Percentiles rank a stretch among this genome's conserved stretches.
Evolutionary conservation across 2,797 vertebrate genomes (phyloP).

Genomic region (Pseudochromis fuscus): DNA sequence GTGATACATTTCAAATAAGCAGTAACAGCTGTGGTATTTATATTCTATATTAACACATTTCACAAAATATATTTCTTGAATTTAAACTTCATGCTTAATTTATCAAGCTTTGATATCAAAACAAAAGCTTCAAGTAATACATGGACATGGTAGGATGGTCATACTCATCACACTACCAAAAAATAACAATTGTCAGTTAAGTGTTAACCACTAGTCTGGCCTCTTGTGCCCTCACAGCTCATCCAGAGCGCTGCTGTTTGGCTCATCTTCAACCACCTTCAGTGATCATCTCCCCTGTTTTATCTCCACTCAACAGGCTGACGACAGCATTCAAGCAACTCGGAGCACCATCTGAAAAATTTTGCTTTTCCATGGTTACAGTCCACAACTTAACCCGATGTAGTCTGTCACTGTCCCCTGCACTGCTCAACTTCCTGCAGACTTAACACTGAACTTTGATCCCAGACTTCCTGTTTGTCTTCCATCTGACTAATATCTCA

Average conservation of each 20-base stretch:
- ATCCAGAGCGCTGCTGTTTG: constrained; percentile 4
- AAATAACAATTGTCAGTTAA: not conserved
- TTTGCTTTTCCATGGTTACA: not conserved
- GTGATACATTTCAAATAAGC: not conserved
- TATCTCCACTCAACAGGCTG: constrained; percentile 32
- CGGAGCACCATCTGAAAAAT: too few species aligned
- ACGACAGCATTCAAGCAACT: constrained; percentile 13
- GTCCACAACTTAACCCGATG: not conserved
- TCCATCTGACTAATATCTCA: not conserved
- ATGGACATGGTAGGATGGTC: not conserved
- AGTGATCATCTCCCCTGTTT: constrained; percentile 1
- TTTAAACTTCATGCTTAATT: not conserved
- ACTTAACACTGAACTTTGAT: not conserved
- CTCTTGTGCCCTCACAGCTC: not conserved
- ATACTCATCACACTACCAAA: not conserved
- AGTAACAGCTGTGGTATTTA: not conserved
- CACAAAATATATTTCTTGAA: not conserved
- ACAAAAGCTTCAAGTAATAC: constrained; percentile 1
- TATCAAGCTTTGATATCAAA: not conserved
- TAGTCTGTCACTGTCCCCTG: not conserved
- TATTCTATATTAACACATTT: too few species aligned
- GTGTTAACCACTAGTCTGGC: constrained; percentile 10
- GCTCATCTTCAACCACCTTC: not conserved
- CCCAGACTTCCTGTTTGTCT: not conserved
- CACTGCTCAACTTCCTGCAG: not conserved